A percentile compares a stretch with the other conserved stretches of the same genome.
These are phyloP conservation scores for Alethe castanea DNA, from an alignment of 2,113 vertebrate species.

Conservation along the genomic window DNA sequence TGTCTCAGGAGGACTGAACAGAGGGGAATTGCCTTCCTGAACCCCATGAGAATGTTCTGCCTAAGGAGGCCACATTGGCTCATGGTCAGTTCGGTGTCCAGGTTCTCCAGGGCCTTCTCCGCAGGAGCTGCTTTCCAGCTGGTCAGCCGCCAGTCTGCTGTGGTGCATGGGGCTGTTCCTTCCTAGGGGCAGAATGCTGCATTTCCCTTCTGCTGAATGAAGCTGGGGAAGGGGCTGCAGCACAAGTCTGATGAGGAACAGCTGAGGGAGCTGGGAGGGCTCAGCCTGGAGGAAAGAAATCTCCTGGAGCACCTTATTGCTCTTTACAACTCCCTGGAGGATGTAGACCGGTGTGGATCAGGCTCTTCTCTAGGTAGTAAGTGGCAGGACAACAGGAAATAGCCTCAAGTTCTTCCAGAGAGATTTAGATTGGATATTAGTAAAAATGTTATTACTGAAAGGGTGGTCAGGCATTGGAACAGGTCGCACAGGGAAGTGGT, in stretches of 20 bases:
- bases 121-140: neutral
- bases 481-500: neutral
- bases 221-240: neutral
- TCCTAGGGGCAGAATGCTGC: neutral
- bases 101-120: neutral
- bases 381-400: neutral
- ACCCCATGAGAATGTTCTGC: neutral
- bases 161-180: neutral
- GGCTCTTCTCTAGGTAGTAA: no score
- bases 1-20: neutral
- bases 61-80: neutral
- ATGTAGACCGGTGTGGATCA: neutral
- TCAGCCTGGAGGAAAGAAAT: neutral
- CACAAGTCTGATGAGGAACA: neutral
- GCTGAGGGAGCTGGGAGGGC: neutral
- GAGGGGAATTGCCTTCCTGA: neutral
- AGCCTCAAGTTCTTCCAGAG: neutral
- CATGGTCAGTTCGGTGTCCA: neutral
- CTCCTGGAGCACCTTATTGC: neutral
- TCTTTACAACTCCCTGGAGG: neutral
- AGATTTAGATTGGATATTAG: neutral
- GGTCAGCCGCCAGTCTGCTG: neutral
- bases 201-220: neutral
- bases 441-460: neutral
- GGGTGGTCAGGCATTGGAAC: neutral